Evolutionary conservation across 1,140 invertebrate genomes (phyloP), one percentile per base, ranked within the genome.

Genomic region (Euura saliciscinereae): DNA sequence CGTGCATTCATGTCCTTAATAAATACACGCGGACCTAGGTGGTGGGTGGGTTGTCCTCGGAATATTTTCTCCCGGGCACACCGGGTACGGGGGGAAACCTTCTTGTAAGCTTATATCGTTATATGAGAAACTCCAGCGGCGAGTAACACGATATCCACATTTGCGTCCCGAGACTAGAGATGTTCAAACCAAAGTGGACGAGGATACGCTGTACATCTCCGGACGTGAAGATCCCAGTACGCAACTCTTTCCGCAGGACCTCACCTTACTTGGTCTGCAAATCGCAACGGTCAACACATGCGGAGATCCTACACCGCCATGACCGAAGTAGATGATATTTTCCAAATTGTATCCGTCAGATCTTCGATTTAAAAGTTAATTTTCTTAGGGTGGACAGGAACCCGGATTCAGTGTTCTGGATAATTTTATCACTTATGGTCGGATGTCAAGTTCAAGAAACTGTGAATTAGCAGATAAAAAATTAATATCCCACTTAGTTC

Each of bases 161-260:
- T 59, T 59, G 51, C 51, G 51, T 59, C 51, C 51, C 13, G 51
- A 8, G 51, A 59, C 51, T 59, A n/a, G 51, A 59, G 51, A 59
- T 59, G 51, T 66, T 67, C 13, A 75, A 44, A 68, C 28, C 43
- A 65, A 71, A 69, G 64, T 69, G 42, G 51, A 74, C 59, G 13
- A 64, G 13, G 13, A 64, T 64, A 64, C 13, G 13, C 59, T 1
- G 8, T 64, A 10, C 13, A 64, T 64, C 13, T 10, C 8, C 59
- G 13, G 59, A 10, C 59, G 59, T 64, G 2, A 64, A 64, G 13
- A 10, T 13, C 59, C 59, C 59, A 13, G 1, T 13, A 10, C 59
- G 59, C 13, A 10, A 64, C 13, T 13, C 59, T 64, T 10, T 64
- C 13, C 59, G 8, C 8, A 10, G 8, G 8, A 13, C 59, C 59